Evolutionary conservation across 2,113 vertebrate genomes (phyloP), one percentile per base, ranked within the genome.

Genomic region (Corythornis cristatus): DNA sequence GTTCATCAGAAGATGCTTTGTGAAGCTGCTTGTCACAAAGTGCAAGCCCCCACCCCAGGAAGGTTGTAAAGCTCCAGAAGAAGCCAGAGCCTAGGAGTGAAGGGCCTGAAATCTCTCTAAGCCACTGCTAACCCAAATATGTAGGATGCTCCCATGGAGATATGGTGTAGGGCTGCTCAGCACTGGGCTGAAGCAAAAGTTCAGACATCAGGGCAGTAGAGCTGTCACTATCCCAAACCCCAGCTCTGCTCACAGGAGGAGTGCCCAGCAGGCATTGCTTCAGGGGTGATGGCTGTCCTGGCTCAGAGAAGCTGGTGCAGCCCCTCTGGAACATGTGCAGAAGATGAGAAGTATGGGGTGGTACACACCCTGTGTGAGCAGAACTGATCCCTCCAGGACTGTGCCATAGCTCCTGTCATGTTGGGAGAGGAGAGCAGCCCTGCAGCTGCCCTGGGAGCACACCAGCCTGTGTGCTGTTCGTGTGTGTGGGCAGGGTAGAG

Each of bases 291-390:
- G 43, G 5, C 22, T 72, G 12, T 35, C 23, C 65, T 70, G 64
- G 20, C 37, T 23, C 4, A 1, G 42, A 53, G 57, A 26, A 65
- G 18, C 40, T 0, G 2, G 8, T 64, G 58, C 48, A 76, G 33
- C 14, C 12, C 20, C 5, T 0, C 0, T 31, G 43, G 9, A 68
- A 40, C 10, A 2, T 0, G 3, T 5, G 8, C 51, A 57, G 28
- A 48, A 60, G 22, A 57, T 4, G 58, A 42, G 71, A 70, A 16
- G 4, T 21, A 3, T 23, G 33, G 40, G 18, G 10, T 10, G 54
- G 35, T 35, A 25, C 4, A 1, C 2, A 15, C 7, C 9, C 26
- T 46, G 46, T 6, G 2, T 0, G 1, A 72, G 48, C 80, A 79
- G 67, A 90, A 22, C 80, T 88, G 72, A 29, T 8, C 35, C 26